These are phyloP conservation scores for Chaetoderma sp. DNA, from an alignment of 2,888 invertebrate genomes.

Conservation along the genomic window DNA sequence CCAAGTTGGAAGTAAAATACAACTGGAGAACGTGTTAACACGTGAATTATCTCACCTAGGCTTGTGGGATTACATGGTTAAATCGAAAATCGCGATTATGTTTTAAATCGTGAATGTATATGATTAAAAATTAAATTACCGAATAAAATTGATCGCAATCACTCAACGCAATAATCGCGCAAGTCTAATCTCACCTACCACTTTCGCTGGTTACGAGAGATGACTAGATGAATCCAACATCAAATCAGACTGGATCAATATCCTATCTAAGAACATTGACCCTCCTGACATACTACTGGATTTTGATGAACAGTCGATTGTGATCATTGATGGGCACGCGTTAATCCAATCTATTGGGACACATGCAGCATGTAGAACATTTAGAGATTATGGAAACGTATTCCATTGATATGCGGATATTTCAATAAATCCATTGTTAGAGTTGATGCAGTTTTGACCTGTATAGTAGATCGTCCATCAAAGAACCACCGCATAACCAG, in stretches of 20 bases:
- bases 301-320: neutral
- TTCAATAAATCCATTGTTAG: constrained; percentile 5
- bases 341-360: constrained; percentile 28
- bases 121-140: too few species aligned
- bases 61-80: too few species aligned
- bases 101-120: too few species aligned
- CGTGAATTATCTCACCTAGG: too few species aligned
- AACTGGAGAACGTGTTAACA: neutral
- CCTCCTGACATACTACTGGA: too few species aligned
- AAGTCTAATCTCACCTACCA: too few species aligned
- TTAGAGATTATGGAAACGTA: constrained; percentile 22
- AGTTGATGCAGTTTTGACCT: constrained; percentile 28
- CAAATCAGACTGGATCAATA: too few species aligned
- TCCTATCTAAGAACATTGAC: too few species aligned
- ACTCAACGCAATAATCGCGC: too few species aligned
- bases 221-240: neutral
- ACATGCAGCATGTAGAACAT: constrained; percentile 14
- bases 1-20: neutral
- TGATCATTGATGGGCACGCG: constrained; percentile 28
- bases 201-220: neutral
- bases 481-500: neutral
- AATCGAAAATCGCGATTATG: too few species aligned
- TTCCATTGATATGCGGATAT: constrained; percentile 14
- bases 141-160: too few species aligned
- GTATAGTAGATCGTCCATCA: constrained; percentile 6